Evolutionary conservation across 2,888 invertebrate species (phyloP).

Genomic region (Lepidonotus clava): DNA sequence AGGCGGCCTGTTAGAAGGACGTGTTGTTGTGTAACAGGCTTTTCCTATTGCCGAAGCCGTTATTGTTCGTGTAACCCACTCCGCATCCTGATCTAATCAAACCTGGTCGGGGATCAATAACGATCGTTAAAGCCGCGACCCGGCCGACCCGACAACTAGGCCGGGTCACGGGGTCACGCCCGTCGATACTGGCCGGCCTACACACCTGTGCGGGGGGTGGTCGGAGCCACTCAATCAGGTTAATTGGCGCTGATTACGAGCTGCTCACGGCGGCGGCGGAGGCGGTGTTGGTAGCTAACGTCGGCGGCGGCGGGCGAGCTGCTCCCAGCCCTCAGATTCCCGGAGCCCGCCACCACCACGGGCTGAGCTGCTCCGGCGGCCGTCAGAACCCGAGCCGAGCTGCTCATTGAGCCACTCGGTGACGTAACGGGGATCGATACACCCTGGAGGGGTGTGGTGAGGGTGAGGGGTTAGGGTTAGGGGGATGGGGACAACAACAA

Average conservation of each 20-base stretch:
- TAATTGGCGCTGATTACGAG: conserved; percentile 27
- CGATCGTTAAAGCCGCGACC: not conserved
- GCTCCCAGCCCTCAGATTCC: not conserved
- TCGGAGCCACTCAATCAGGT: not conserved
- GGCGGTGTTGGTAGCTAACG: no score
- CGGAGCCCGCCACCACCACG: not conserved
- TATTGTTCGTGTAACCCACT: not conserved
- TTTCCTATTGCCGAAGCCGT: not conserved
- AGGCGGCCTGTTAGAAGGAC: no score
- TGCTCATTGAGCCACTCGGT: not conserved
- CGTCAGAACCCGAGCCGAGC: no score
- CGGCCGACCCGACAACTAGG: no score
- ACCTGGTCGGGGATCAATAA: not conserved
- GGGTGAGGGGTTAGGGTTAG: no score
- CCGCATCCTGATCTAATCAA: not conserved
- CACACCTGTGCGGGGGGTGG: no score
- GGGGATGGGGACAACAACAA: no score
- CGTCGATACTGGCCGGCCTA: no score
- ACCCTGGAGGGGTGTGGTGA: no score
- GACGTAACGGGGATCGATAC: conserved; percentile 34
- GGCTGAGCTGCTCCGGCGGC: not conserved
- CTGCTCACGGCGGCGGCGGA: not conserved
- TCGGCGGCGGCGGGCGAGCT: not conserved
- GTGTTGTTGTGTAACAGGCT: not conserved
- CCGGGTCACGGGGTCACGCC: no score